These are phyloP conservation scores for Ictidomys tridecemlineatus DNA, from an alignment of 2,113 vertebrate genomes.

Conservation along the genomic window DNA sequence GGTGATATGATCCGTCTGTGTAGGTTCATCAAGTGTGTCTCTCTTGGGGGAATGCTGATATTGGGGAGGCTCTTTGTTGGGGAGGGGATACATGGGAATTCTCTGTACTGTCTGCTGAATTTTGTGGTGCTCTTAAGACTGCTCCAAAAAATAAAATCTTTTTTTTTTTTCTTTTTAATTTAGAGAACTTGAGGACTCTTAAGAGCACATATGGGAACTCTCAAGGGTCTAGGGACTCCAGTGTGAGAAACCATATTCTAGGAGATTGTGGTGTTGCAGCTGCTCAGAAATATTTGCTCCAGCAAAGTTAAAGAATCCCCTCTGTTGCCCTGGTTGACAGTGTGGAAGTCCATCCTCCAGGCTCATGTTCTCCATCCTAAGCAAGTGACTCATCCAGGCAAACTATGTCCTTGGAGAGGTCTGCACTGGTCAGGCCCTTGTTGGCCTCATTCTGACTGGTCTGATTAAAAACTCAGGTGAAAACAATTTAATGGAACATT, in stretches of 20 bases:
- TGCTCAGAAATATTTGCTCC: neutral
- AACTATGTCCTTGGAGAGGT: slow-evolving; percentile 12
- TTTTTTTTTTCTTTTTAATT: neutral
- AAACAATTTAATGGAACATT: slow-evolving; percentile 54
- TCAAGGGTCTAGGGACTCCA: neutral
- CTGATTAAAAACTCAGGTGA: slow-evolving; percentile 61
- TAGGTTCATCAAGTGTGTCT: neutral
- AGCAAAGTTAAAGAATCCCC: neutral
- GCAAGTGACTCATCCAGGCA: neutral
- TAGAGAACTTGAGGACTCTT: neutral
- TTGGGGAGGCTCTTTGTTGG: no score
- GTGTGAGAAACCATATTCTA: neutral
- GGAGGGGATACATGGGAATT: neutral
- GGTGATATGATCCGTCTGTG: neutral
- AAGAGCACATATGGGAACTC: neutral
- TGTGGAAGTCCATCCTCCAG: neutral
- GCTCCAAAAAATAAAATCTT: neutral
- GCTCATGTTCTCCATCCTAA: neutral
- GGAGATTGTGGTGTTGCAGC: no score
- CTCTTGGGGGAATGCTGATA: neutral
- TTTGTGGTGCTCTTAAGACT: neutral
- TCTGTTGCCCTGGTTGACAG: neutral
- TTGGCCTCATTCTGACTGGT: neutral
- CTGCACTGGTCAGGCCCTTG: neutral
- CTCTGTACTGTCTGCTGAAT: neutral